These are phyloP conservation scores for Falcaria lacertinaria DNA, from an alignment of 2,888 invertebrate species.

Conservation along the genomic window DNA sequence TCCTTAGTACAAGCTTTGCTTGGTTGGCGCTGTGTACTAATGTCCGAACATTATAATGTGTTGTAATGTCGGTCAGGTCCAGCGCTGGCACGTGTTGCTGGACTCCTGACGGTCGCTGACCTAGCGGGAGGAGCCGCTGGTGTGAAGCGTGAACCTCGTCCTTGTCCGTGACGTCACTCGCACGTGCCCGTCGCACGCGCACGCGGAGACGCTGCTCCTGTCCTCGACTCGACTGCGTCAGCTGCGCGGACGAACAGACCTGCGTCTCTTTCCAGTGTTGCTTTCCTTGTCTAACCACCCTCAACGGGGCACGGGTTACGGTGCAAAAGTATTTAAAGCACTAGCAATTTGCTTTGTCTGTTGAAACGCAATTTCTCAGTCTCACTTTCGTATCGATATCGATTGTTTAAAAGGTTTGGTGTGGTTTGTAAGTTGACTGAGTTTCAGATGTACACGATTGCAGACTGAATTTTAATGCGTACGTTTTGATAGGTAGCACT, in stretches of 20 bases:
- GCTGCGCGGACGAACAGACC: constrained; percentile 3
- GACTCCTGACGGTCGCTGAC: constrained; percentile 82
- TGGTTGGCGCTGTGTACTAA: too few relatives aligned
- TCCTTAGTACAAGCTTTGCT: too few relatives aligned
- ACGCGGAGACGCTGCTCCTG: constrained; percentile 5
- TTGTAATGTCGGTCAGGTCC: constrained; percentile 79
- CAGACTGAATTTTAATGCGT: constrained; percentile 41
- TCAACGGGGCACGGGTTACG: not conserved
- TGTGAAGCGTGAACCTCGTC: constrained; percentile 24
- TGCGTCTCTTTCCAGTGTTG: not conserved
- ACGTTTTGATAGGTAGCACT: too few relatives aligned
- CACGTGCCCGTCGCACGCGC: not conserved
- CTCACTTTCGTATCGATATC: not conserved
- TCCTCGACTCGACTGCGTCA: constrained; percentile 14
- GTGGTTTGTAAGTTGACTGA: not conserved
- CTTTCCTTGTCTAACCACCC: constrained; percentile 6
- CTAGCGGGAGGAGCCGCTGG: constrained; percentile 46
- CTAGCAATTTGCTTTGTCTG: constrained; percentile 15
- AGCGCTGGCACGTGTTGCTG: constrained; percentile 95
- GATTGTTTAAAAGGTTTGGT: not conserved
- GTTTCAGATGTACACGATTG: constrained; percentile 27
- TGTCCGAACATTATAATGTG: too few relatives aligned
- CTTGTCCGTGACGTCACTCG: not conserved
- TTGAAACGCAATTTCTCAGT: constrained; percentile 9
- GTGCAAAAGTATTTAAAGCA: constrained; percentile 23